Percentiles rank a stretch among this genome's conserved stretches.
Evolutionary conservation across 2,888 invertebrate genomes (phyloP).

Genomic region (Malthinus seriepunctatus): DNA sequence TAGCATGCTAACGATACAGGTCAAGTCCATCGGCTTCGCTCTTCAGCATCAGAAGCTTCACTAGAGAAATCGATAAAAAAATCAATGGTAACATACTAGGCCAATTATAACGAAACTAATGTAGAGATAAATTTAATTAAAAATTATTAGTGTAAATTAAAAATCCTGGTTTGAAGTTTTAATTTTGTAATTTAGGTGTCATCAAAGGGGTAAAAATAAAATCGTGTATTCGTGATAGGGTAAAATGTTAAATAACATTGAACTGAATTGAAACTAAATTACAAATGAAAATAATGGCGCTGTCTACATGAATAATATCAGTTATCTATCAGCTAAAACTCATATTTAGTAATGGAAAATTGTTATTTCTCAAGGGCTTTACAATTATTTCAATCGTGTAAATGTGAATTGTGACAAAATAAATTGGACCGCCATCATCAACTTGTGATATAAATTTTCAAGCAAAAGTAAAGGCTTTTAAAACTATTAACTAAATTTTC

Average conservation of each 20-base stretch:
- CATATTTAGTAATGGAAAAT: slow-evolving; percentile 22
- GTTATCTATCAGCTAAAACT: slow-evolving; percentile 19
- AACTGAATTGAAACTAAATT: slow-evolving; percentile 17
- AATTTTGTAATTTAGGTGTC: background rate
- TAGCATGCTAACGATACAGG: too few species aligned
- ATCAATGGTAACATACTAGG: too few species aligned
- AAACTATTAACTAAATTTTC: too few species aligned
- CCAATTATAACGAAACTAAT: too few species aligned
- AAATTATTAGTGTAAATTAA: background rate
- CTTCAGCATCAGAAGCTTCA: too few species aligned
- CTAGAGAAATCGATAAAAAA: too few species aligned
- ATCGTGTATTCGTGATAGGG: slow-evolving; percentile 4
- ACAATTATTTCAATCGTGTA: slow-evolving; percentile 15
- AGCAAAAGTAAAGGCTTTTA: too few species aligned
- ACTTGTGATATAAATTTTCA: too few species aligned
- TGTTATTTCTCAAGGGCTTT: slow-evolving; percentile 19
- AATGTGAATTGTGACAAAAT: slow-evolving; percentile 2
- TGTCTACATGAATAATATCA: slow-evolving; percentile 18
- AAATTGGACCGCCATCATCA: too few species aligned
- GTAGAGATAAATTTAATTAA: too few species aligned
- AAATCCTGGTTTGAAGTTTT: background rate
- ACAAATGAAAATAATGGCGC: slow-evolving; percentile 16
- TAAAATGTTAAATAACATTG: slow-evolving; percentile 9
- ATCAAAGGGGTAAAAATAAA: background rate
- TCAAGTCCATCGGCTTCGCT: too few species aligned